Evolutionary conservation across 2,113 vertebrate species (phyloP).

Genomic region (Hemicordylus capensis): DNA sequence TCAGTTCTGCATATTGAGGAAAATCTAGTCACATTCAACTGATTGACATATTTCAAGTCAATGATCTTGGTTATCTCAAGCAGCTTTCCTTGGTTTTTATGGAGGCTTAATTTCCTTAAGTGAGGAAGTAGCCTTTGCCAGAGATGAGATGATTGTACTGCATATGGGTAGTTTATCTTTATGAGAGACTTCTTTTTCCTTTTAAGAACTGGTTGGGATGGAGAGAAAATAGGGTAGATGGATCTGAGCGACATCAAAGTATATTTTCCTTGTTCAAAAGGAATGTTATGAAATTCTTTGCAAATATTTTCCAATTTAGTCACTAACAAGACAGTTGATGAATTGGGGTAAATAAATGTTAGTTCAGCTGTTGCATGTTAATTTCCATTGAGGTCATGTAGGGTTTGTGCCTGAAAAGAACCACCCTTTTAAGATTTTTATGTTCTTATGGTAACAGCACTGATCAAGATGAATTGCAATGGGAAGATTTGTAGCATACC

Average conservation of each 20-base stretch:
- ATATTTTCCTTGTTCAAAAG: conserved; percentile 57
- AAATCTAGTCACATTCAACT: neutral
- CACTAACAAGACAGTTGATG: conserved; percentile 19
- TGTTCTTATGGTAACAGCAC: neutral
- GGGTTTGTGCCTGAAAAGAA: neutral
- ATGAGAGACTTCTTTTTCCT: neutral
- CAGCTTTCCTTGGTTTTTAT: neutral
- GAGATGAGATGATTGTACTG: neutral
- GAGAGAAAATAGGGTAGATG: neutral
- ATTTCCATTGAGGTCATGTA: neutral
- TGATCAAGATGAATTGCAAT: neutral
- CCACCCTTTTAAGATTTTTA: neutral
- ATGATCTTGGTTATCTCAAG: neutral
- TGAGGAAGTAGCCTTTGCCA: neutral
- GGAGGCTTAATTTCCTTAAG: neutral
- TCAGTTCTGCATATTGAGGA: neutral
- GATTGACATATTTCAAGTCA: neutral
- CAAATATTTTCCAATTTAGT: conserved; percentile 60
- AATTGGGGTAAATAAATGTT: conserved; percentile 15
- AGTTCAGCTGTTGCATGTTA: conserved; percentile 13
- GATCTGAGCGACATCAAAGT: conserved; percentile 49
- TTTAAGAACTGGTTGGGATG: neutral
- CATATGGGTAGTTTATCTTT: neutral
- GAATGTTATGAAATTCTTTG: conserved; percentile 41
- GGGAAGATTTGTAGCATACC: neutral